These are phyloP conservation scores for Hydropsyche betteni DNA, from an alignment of 2,888 invertebrate genomes.

Conservation along the genomic window DNA sequence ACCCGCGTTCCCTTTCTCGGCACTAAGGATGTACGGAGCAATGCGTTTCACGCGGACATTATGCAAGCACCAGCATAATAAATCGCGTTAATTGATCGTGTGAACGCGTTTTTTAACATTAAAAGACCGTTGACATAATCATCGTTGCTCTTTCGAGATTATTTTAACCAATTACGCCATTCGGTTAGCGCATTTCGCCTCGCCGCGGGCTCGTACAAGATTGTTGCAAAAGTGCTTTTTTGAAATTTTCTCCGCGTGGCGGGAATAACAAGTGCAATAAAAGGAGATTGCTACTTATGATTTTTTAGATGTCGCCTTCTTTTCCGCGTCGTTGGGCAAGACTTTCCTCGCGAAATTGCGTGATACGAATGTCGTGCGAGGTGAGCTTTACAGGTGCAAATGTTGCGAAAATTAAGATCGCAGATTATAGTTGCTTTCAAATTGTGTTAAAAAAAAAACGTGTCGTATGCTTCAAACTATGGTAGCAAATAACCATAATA, in stretches of 20 bases:
- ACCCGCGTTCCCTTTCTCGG: too few relatives aligned
- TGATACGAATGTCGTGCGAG: too few relatives aligned
- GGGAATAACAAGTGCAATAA: conserved; percentile 11
- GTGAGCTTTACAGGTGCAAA: too few relatives aligned
- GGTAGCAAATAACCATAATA: neutral
- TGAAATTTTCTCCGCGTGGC: neutral
- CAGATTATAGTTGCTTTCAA: too few relatives aligned
- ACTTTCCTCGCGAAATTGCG: neutral
- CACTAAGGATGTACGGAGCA: too few relatives aligned
- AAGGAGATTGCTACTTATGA: conserved; percentile 18
- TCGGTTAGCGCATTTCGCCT: neutral
- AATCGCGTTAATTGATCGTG: too few relatives aligned
- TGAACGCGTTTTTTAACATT: too few relatives aligned
- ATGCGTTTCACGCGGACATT: too few relatives aligned
- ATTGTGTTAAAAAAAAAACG: too few relatives aligned
- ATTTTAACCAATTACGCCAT: conserved; percentile 8
- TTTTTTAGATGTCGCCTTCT: conserved; percentile 3
- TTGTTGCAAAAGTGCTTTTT: conserved; percentile 9
- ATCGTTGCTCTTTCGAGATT: neutral
- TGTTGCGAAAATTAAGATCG: too few relatives aligned
- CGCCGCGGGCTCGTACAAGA: neutral
- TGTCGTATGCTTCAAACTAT: neutral
- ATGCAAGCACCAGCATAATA: too few relatives aligned
- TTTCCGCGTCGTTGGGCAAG: conserved; percentile 6
- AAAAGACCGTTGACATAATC: too few relatives aligned